Conservation (phyloP, 1,140 invertebrate species). For the Charaxes varanes region DNA sequence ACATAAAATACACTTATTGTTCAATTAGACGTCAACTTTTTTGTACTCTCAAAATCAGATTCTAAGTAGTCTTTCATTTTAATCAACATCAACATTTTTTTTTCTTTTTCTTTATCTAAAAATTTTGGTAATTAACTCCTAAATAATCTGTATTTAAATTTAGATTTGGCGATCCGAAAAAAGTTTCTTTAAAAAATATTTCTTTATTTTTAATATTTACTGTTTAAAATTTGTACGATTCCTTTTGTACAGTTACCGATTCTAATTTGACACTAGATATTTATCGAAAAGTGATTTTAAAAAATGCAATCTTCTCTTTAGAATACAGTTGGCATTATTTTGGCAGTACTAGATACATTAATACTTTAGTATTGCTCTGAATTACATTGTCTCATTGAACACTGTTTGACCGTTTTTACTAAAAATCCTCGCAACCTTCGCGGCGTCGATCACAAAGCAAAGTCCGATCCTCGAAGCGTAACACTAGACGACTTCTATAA, state of each 20-base stretch:
- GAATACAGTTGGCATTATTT: constrained; percentile 70
- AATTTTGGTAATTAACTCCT: constrained; percentile 62
- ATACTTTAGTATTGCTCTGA: constrained; percentile 73
- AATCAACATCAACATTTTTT: constrained; percentile 63
- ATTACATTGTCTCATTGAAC: constrained; percentile 72
- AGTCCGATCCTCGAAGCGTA: constrained; percentile 47
- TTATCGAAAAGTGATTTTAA: constrained; percentile 62
- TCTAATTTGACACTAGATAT: constrained; percentile 73
- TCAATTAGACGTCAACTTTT: constrained; percentile 58
- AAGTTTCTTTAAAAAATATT: constrained; percentile 70
- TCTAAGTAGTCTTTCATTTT: constrained; percentile 68
- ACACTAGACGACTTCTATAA: constrained; percentile 43
- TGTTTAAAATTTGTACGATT: constrained; percentile 73
- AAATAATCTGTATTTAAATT: constrained; percentile 71
- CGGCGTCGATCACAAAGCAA: constrained; percentile 34
- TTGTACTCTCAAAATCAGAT: constrained; percentile 72
- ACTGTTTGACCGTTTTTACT: constrained; percentile 45
- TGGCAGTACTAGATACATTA: constrained; percentile 72
- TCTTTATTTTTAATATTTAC: constrained; percentile 61
- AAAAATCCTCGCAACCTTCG: constrained; percentile 26
- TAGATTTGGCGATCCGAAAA: constrained; percentile 72
- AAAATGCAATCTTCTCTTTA: constrained; percentile 55
- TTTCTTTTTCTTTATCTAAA: constrained; percentile 48
- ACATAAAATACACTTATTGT: constrained; percentile 63
- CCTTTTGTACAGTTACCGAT: constrained; percentile 70